A percentile compares a stretch with the other conserved stretches of the same genome.
Evolutionary conservation across 1,140 invertebrate species (phyloP).

Genomic region (Formica exsecta): DNA sequence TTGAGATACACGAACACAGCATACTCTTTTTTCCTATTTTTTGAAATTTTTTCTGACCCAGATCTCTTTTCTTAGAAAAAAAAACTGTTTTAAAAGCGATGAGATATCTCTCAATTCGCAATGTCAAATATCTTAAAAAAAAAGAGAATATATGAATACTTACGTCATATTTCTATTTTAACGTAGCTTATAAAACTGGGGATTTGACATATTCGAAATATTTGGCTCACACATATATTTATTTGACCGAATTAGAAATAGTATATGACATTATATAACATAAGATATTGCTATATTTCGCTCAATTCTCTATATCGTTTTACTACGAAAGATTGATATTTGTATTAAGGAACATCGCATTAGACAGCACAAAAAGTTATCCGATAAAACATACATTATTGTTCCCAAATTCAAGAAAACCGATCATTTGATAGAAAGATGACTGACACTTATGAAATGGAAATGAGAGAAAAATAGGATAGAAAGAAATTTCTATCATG

Average conservation of each 20-base stretch:
- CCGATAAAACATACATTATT: neutral
- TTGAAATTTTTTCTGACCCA: neutral
- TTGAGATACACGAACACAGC: neutral
- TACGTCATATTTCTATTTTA: neutral
- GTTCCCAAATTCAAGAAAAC: neutral
- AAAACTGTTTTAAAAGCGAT: neutral
- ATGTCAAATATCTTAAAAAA: neutral
- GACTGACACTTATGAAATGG: neutral
- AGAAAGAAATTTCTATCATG: slow-evolving; percentile 11
- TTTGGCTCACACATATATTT: neutral
- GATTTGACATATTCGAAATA: slow-evolving; percentile 7
- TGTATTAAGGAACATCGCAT: neutral
- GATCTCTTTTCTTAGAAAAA: neutral
- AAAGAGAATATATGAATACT: neutral
- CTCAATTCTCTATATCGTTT: neutral
- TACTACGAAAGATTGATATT: neutral
- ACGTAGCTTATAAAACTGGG: neutral
- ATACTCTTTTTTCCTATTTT: neutral
- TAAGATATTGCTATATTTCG: neutral
- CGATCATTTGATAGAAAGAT: neutral
- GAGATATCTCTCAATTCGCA: neutral
- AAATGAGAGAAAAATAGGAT: no score
- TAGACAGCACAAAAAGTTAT: neutral
- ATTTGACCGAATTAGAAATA: slow-evolving; percentile 2
- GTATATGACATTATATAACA: neutral